Evolutionary conservation across 2,888 invertebrate species (phyloP).

Genomic region (Iselma pallidipennis): DNA sequence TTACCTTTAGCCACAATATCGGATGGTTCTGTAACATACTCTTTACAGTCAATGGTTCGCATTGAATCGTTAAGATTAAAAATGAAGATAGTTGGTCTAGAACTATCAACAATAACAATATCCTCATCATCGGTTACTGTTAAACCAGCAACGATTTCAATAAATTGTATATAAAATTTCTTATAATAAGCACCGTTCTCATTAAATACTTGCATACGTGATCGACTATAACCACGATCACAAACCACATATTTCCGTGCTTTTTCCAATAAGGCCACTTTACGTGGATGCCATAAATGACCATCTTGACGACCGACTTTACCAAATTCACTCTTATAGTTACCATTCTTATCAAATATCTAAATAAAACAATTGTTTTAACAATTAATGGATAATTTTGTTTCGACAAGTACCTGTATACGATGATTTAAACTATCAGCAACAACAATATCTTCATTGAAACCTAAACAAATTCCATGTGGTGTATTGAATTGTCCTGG

Average conservation of each 20-base stretch:
- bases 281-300: constrained; percentile 95
- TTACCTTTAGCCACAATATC: constrained; percentile 93
- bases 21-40: constrained; percentile 96
- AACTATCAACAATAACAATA: constrained; percentile 96
- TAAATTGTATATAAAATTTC: constrained; percentile 88
- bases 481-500: constrained; percentile 96
- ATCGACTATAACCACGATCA: constrained; percentile 94
- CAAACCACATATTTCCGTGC: constrained; percentile 93
- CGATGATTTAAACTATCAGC: constrained; percentile 97
- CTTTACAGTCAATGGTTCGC: constrained; percentile 96
- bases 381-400: background rate
- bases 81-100: constrained; percentile 94
- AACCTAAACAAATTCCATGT: constrained; percentile 94
- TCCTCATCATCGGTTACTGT: constrained; percentile 90
- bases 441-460: constrained; percentile 94
- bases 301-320: constrained; percentile 94
- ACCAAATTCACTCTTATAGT: constrained; percentile 92
- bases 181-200: constrained; percentile 93
- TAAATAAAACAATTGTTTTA: constrained; percentile 49
- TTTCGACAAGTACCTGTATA: constrained; percentile 67
- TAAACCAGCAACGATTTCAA: constrained; percentile 90
- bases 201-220: constrained; percentile 96
- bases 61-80: constrained; percentile 88
- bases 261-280: constrained; percentile 88
- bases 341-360: constrained; percentile 93